Base-by-base conservation (phyloP, 1,140 invertebrate genomes). In the Pseudobourletiella spinata region DNA sequence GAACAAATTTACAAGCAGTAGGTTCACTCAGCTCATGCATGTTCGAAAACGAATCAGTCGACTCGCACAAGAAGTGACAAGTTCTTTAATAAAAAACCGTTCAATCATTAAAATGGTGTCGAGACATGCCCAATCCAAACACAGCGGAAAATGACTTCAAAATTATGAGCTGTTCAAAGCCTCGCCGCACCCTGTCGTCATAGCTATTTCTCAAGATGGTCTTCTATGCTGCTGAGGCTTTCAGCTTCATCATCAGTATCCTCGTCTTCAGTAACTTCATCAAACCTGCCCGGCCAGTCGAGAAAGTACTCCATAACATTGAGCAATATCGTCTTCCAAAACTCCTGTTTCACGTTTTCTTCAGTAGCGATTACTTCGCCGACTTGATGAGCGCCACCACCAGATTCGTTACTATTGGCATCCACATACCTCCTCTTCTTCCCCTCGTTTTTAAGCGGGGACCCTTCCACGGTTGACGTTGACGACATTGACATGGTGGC, bases 221-320 rank as follows among this genome's bases (percentile, higher is more conserved):
- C 8, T 39, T 39, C 32, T 11, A 39, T 39, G n/a, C 32, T n/a
- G n/a, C 32, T 39, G 32, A n/a, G n/a, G n/a, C 32, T 39, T 8
- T 39, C 8, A 39, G 8, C 6, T 18, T 50, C 28, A 20, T 52
- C 29, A 16, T 48, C 32, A 28, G 1, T 42, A 11, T 59, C 57
- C 15, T 35, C 57, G 8, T 63, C 61, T n/a, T 57, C 43, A 1
- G 39, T 25, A n/a, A 20, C n/a, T 18, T 58, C 59, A 55, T 62
- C 64, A 26, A 66, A 56, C 30, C 64, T 25, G 0, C 64, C 64
- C n/a, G 64, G 64, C 64, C 64, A 66, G 18, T 28, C 18, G 44
- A 58, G 55, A 30, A 65, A 51, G 25, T 65, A 55, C 4, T 28
- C 48, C 22, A 61, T 14, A 11, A 59, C 22, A 15, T 54, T 1